Evolutionary conservation across 2,113 vertebrate genomes (phyloP).

Genomic region (Pedionomus torquatus): DNA sequence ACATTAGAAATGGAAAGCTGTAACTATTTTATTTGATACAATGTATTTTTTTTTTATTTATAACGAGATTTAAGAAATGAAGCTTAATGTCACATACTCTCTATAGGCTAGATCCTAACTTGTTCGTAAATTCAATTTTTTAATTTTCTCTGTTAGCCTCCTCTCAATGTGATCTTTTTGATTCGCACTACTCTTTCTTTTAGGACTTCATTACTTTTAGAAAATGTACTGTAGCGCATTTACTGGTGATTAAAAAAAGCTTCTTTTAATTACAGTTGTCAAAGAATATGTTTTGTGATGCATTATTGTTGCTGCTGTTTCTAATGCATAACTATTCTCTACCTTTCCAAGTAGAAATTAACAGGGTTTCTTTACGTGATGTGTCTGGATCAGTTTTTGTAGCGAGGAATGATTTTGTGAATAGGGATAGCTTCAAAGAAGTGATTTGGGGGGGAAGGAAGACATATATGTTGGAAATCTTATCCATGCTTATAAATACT

Average conservation of each 20-base stretch:
- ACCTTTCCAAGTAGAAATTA: conserved; percentile 29
- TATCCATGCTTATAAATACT: no score
- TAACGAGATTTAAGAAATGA: not conserved
- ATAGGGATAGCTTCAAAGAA: not conserved
- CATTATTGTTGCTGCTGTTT: not conserved
- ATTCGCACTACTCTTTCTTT: not conserved
- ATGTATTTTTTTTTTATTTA: not conserved
- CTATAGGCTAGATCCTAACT: not conserved
- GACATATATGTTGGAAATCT: not conserved
- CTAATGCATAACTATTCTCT: not conserved
- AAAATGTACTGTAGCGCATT: conserved; percentile 24
- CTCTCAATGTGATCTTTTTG: not conserved
- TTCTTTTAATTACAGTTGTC: conserved; percentile 61
- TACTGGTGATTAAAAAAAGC: conserved; percentile 41
- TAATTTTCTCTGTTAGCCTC: not conserved
- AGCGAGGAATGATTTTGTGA: not conserved
- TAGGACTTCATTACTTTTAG: conserved; percentile 48
- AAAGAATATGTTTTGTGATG: not conserved
- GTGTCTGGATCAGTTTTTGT: not conserved
- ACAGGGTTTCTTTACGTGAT: not conserved
- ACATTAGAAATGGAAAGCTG: not conserved
- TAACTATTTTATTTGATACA: not conserved
- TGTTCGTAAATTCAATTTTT: not conserved
- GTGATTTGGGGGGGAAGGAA: not conserved
- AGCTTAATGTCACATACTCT: not conserved